Evolutionary conservation across 1,140 invertebrate genomes (phyloP).

Genomic region (Grapholita molesta): DNA sequence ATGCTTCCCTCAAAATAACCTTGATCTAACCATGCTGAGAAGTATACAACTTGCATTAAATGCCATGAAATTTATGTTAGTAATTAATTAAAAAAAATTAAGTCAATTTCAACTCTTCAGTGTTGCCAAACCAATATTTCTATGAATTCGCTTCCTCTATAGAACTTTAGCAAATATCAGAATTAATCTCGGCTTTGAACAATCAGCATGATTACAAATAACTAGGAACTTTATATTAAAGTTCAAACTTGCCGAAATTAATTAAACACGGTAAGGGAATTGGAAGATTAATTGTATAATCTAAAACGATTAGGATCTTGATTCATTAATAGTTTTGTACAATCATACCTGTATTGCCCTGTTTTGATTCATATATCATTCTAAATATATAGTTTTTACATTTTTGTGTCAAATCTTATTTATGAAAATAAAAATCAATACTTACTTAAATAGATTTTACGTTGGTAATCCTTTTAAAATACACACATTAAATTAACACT

Average conservation of each 20-base stretch:
- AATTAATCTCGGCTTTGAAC: neutral
- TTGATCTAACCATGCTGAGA: too few species aligned
- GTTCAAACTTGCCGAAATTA: neutral
- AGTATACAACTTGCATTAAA: too few species aligned
- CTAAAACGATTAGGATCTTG: neutral
- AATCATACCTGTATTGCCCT: neutral
- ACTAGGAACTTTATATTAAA: neutral
- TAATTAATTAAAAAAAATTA: too few species aligned
- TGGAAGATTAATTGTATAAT: neutral
- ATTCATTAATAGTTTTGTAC: neutral
- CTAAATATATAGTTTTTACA: too few species aligned
- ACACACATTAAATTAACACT: too few species aligned
- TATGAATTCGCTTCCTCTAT: neutral
- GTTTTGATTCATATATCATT: too few species aligned
- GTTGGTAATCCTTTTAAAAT: too few species aligned
- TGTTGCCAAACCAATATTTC: neutral
- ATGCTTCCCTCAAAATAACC: too few species aligned
- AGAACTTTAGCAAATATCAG: neutral
- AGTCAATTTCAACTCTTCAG: neutral
- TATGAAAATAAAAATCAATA: too few species aligned
- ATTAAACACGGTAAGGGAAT: neutral
- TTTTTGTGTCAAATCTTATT: too few species aligned
- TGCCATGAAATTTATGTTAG: too few species aligned
- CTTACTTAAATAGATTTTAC: too few species aligned
- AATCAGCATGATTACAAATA: neutral